Conservation (phyloP, 2,113 vertebrate genomes). For the Lycocorax pyrrhopterus region DNA sequence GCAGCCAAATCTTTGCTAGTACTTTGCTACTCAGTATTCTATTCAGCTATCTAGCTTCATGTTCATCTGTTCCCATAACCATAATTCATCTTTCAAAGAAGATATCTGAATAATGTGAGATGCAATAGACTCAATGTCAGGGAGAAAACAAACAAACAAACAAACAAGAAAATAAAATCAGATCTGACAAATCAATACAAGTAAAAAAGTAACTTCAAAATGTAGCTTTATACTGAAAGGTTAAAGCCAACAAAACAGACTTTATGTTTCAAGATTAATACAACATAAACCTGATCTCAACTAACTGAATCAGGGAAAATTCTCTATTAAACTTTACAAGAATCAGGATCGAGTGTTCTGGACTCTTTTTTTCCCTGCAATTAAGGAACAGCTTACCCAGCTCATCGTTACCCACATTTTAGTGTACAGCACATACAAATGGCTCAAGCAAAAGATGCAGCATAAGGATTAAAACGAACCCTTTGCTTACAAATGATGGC, state of each 20-base stretch:
- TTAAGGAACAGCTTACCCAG: neutral
- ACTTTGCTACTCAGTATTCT: neutral
- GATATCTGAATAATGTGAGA: neutral
- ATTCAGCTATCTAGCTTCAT: neutral
- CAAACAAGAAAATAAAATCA: neutral
- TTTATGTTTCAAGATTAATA: constrained; percentile 11
- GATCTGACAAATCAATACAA: constrained; percentile 25
- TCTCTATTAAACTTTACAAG: neutral
- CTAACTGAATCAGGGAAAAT: neutral
- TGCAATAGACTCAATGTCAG: neutral
- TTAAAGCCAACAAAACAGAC: constrained; percentile 13
- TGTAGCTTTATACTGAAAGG: neutral
- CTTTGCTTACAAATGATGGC: neutral
- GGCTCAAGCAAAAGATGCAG: constrained; percentile 58
- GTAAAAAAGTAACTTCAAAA: neutral
- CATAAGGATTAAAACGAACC: constrained; percentile 27
- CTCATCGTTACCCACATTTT: constrained; percentile 24
- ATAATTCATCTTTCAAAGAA: neutral
- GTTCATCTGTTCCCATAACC: neutral
- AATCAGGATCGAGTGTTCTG: neutral
- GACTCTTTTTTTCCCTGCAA: neutral
- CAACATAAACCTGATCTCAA: neutral
- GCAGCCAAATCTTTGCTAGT: neutral
- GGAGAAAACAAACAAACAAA: neutral
- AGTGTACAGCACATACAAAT: constrained; percentile 33